Evolutionary conservation across 2,888 invertebrate species (phyloP).

Genomic region (Spatulosminthurus flaviceps): DNA sequence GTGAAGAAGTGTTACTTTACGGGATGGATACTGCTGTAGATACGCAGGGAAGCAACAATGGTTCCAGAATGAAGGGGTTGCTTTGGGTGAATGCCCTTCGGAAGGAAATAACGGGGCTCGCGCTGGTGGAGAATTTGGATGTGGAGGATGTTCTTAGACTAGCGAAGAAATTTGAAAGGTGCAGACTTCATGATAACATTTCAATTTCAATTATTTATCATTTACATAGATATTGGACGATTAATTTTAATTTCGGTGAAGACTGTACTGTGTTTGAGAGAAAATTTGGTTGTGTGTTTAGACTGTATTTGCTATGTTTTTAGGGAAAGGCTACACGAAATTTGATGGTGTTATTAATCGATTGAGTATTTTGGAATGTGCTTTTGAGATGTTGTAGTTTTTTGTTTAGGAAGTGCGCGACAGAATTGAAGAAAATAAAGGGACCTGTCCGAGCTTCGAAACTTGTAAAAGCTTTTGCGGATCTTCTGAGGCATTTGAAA

Average conservation of each 20-base stretch:
- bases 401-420: conserved; percentile 33
- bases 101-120: not conserved
- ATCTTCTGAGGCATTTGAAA: conserved; percentile 38
- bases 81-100: conserved; percentile 12
- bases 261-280: no score
- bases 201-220: not conserved
- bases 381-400: not conserved
- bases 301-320: no score
- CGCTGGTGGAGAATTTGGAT: not conserved
- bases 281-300: no score
- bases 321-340: no score
- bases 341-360: not conserved
- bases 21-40: no score
- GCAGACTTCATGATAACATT: not conserved
- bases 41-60: no score
- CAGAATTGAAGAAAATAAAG: conserved; percentile 49
- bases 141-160: not conserved
- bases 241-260: no score
- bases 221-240: no score
- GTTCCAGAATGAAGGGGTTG: not conserved
- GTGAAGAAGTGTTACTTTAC: no score
- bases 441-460: conserved; percentile 53
- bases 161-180: conserved; percentile 38
- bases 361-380: not conserved
- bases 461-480: conserved; percentile 19